Evolutionary conservation across 2,113 vertebrate species (phyloP).

Genomic region (Nibea coibor): DNA sequence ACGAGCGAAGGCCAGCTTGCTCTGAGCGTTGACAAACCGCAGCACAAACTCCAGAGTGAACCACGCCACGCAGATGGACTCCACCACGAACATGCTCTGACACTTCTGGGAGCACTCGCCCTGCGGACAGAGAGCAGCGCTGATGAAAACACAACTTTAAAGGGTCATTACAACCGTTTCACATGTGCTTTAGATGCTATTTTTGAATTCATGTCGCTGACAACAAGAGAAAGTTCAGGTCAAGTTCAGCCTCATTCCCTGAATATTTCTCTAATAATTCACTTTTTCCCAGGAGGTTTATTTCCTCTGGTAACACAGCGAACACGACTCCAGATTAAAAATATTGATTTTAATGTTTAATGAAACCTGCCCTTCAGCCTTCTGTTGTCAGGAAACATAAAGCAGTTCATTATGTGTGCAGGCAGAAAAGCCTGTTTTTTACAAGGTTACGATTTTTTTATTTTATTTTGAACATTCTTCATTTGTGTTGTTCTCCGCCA

Average conservation of each 20-base stretch:
- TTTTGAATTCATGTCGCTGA: too few species aligned
- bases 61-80: slow-evolving; percentile 96
- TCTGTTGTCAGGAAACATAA: neutral
- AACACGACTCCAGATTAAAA: slow-evolving; percentile 14
- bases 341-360: slow-evolving; percentile 8
- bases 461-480: neutral
- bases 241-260: neutral
- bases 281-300: neutral
- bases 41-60: slow-evolving; percentile 94
- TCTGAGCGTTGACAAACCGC: slow-evolving; percentile 90
- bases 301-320: neutral
- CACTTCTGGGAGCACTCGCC: slow-evolving; percentile 95
- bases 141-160: neutral
- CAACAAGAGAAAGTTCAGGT: slow-evolving; percentile 2
- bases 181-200: too few species aligned
- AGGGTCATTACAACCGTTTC: neutral
- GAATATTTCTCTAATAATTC: neutral
- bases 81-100: slow-evolving; percentile 93
- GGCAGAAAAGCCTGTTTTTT: too few species aligned
- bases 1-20: slow-evolving; percentile 93
- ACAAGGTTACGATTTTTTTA: too few species aligned
- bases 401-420: neutral
- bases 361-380: neutral
- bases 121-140: slow-evolving; percentile 72
- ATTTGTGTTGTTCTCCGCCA: neutral